phyloP scores from a whole-genome alignment of 2,797 vertebrate species.

The Poecilia picta region DNA sequence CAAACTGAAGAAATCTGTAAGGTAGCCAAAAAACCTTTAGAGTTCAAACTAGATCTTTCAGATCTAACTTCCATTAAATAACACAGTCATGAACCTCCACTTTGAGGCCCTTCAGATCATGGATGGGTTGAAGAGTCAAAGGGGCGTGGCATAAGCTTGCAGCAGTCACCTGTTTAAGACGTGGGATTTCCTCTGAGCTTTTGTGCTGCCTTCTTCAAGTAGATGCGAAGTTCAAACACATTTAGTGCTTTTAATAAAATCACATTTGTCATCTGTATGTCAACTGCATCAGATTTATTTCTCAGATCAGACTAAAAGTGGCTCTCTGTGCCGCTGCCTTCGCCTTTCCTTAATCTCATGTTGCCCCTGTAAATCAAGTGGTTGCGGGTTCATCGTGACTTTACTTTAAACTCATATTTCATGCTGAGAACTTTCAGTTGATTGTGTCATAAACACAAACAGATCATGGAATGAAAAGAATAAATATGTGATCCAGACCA shows the following conservation, averaged over 20 bases:
- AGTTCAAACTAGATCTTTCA: neutral
- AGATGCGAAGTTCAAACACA: neutral
- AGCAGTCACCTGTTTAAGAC: neutral
- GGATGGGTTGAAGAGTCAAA: neutral
- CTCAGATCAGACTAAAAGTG: neutral
- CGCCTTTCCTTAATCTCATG: neutral
- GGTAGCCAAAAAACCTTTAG: neutral
- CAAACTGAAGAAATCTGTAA: neutral
- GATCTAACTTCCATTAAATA: neutral
- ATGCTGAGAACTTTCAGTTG: neutral
- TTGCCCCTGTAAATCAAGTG: neutral
- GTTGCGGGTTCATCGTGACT: neutral
- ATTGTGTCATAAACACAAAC: neutral
- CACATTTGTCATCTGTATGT: neutral
- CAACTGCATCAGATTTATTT: neutral
- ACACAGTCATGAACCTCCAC: neutral
- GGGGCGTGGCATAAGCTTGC: neutral
- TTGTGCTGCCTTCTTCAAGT: neutral
- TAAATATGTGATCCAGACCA: constrained; percentile 15
- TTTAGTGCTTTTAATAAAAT: neutral
- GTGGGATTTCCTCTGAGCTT: neutral
- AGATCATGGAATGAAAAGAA: neutral
- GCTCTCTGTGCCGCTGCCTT: neutral
- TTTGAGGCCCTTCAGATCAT: neutral
- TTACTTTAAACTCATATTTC: neutral